Evolutionary conservation across 1,140 invertebrate species (phyloP).

Genomic region (Drosophila novamexicana): DNA sequence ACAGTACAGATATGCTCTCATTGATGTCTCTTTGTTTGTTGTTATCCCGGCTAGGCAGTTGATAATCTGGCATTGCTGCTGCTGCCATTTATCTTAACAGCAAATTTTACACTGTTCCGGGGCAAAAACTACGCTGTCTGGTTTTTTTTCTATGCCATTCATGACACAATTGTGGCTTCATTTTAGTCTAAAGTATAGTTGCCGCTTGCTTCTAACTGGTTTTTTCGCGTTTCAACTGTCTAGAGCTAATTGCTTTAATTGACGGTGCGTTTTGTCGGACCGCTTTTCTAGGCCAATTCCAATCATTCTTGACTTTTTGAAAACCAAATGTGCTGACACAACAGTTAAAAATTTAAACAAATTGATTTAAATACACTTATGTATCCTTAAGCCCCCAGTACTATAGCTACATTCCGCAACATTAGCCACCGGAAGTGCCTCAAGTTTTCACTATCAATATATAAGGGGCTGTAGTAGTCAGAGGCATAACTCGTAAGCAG

Average conservation of each 20-base stretch:
- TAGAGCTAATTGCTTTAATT: constrained; percentile 42
- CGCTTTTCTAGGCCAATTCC: constrained; percentile 1
- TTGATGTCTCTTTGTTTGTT: constrained; percentile 41
- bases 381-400: neutral
- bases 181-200: constrained; percentile 13
- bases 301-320: neutral
- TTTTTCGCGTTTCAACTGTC: neutral
- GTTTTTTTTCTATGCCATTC: neutral
- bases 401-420: constrained; percentile 54
- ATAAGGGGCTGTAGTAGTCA: constrained; percentile 52
- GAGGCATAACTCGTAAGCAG: constrained; percentile 33
- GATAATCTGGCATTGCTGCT: neutral
- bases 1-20: constrained; percentile 48
- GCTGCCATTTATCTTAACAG: constrained; percentile 57
- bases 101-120: neutral
- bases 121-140: neutral
- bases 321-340: neutral
- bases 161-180: neutral
- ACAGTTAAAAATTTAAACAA: constrained; percentile 4
- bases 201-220: constrained; percentile 1
- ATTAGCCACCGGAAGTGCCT: constrained; percentile 68
- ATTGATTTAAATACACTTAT: constrained; percentile 34
- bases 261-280: constrained; percentile 21
- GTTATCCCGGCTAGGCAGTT: constrained; percentile 8
- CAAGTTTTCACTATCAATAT: constrained; percentile 80